Percentiles rank a stretch among this genome's conserved stretches.
Conservation (phyloP, 2,113 vertebrate genomes). For the Uria lomvia region DNA sequence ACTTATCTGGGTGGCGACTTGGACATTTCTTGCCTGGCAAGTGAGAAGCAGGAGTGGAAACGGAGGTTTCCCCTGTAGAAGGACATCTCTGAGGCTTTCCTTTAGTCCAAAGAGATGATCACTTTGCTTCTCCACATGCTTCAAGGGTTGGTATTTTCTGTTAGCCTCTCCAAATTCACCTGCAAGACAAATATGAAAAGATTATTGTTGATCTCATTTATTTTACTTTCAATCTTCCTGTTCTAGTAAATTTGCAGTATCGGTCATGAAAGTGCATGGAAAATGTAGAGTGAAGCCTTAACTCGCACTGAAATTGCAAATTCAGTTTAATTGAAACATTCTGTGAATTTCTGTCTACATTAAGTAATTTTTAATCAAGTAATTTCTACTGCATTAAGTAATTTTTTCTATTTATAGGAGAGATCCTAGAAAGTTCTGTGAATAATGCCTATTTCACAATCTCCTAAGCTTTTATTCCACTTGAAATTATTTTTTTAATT, state of each 20-base stretch:
- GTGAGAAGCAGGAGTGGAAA: not conserved
- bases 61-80: fast-evolving
- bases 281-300: not conserved
- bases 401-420: not conserved
- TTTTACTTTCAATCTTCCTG: not conserved
- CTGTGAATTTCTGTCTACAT: not conserved
- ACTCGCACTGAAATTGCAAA: not conserved
- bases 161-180: not conserved
- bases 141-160: not conserved
- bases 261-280: not conserved
- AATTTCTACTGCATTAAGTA: not conserved
- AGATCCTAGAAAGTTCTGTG: not conserved
- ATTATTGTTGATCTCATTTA: not conserved
- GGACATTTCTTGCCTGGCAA: not conserved
- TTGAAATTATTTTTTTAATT: not conserved
- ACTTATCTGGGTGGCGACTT: fast-evolving
- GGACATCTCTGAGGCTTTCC: not conserved
- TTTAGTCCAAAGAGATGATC: not conserved
- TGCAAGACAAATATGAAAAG: not conserved
- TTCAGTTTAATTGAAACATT: not conserved
- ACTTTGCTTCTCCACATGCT: not conserved
- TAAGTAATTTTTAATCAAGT: not conserved
- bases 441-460: not conserved
- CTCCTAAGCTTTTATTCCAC: not conserved
- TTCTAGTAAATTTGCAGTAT: not conserved